Evolutionary conservation across 2,113 vertebrate genomes (phyloP), one percentile per base, ranked within the genome.

Genomic region (Pipra filicauda): DNA sequence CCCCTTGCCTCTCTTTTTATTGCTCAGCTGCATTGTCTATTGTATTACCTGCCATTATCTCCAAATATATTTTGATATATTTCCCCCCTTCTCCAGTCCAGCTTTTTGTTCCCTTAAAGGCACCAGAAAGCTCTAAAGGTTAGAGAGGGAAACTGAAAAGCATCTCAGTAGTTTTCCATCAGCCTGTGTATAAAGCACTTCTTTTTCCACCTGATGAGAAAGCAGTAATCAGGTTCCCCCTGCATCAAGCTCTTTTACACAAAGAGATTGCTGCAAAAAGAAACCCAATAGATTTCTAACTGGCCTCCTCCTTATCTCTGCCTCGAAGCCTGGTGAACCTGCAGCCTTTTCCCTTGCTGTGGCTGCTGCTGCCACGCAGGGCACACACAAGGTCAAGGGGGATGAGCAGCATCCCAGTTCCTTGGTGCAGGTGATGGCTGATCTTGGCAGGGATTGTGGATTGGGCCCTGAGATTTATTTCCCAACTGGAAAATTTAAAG

Each of bases 141-240:
- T 95, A 88, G 92, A 87, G 73, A 91, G 46, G 73, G 66, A 83
- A 94, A 70, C 88, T 87, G 85, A 95, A 96, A 92, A 91, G 73
- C 96, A 87, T 95, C 91, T 76, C 95, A 87, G 96, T 91, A 96
- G 96, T 95, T 96, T 97, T 96, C 96, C 96, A 96, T 95, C 91
- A 94, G 86, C 89, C 90, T 72, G 88, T 81, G 76, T 89, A 93
- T 91, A 95, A 93, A 94, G 91, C 93, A 92, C 80, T 95, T 89
- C 80, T 97, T 89, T 94, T 95, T 75, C 86, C 86, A 93, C 95
- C 94, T 87, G 92, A 96, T 95, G 96, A 96, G 92, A 94, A 95
- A 87, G 96, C 95, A 82, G 92, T 81, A 88, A 97, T 93, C 95
- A 89, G 89, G 88, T 94, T 94, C 91, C 87, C 80, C 88, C 58